phyloP scores from a whole-genome alignment of 2,797 vertebrate genomes.

The Gallirallus australis region DNA sequence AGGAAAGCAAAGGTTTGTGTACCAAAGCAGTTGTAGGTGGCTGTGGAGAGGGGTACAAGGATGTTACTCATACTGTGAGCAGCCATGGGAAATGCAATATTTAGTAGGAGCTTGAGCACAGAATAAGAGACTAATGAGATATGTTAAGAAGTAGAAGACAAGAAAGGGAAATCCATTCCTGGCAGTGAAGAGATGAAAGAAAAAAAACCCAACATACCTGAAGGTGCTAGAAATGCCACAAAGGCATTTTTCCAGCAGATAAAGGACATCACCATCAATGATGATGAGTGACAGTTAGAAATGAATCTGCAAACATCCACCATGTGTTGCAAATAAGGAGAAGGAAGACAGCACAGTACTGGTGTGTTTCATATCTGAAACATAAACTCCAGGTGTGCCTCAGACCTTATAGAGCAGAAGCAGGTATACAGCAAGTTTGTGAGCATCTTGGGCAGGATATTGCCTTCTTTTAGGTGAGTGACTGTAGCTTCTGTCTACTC shows the following conservation, averaged over 20 bases:
- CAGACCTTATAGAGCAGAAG: background rate
- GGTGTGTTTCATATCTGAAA: background rate
- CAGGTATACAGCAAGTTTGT: background rate
- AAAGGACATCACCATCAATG: background rate
- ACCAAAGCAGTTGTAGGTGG: background rate
- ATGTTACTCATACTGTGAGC: background rate
- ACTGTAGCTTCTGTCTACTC: background rate
- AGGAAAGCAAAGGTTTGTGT: background rate
- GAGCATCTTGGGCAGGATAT: background rate
- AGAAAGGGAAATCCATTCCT: background rate
- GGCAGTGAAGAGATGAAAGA: background rate
- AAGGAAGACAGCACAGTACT: background rate
- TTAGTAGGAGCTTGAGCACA: background rate
- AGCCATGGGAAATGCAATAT: background rate
- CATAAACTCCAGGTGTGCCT: background rate
- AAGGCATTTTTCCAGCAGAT: background rate
- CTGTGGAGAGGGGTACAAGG: no score
- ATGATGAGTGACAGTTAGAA: background rate
- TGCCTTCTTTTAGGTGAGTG: background rate
- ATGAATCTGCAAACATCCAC: background rate
- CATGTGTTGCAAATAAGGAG: rapidly evolving
- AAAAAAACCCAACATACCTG: background rate
- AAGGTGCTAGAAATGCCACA: background rate
- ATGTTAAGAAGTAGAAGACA: background rate
- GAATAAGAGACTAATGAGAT: background rate